phyloP scores from a whole-genome alignment of 1,140 invertebrate species.

The Hetaerina americana region DNA sequence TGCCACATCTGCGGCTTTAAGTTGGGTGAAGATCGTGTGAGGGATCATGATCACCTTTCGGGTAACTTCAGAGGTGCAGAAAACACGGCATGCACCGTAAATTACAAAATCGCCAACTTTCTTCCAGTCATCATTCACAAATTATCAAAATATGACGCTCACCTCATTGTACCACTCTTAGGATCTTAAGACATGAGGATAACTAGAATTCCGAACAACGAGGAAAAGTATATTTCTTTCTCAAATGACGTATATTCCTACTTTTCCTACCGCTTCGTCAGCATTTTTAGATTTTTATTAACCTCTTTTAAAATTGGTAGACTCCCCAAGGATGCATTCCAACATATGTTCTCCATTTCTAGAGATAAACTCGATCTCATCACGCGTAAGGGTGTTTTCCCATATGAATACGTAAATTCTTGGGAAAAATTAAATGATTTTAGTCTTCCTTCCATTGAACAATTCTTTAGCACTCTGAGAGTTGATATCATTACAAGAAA shows the following conservation, averaged over 20 bases:
- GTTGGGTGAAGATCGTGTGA: neutral
- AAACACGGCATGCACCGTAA: neutral
- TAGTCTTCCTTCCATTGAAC: constrained; percentile 17
- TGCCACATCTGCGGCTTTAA: neutral
- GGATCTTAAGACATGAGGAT: neutral
- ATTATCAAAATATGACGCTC: neutral
- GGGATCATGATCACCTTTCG: neutral
- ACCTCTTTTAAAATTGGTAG: neutral
- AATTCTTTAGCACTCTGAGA: constrained; percentile 17
- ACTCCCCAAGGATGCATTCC: neutral
- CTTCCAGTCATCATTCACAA: neutral
- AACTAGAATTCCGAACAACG: neutral
- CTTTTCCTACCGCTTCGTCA: neutral
- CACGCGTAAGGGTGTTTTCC: constrained; percentile 14
- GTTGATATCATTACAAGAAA: neutral
- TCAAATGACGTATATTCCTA: neutral
- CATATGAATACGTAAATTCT: constrained; percentile 22
- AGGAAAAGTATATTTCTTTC: neutral
- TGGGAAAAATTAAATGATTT: constrained; percentile 19
- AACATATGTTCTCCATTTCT: neutral
- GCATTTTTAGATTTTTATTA: neutral
- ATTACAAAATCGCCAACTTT: neutral
- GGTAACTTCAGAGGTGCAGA: neutral
- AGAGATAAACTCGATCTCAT: neutral
- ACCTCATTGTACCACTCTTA: neutral